Evolutionary conservation across 92 coral and sea anemone genomes (phyloP).

Genomic region (Zoanthus sansibaricus): DNA sequence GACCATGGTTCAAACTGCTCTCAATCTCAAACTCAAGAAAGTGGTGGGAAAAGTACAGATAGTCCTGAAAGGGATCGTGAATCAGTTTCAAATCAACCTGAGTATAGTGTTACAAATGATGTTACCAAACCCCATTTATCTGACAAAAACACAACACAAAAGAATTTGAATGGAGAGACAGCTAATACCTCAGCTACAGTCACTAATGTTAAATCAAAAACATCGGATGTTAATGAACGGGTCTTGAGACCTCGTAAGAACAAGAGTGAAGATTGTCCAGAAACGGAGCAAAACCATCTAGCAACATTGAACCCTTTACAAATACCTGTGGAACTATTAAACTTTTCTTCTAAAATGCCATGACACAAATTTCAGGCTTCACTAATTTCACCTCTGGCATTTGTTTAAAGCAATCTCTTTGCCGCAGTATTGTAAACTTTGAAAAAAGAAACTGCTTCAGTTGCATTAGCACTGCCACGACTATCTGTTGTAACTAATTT

Average conservation of each 20-base stretch:
- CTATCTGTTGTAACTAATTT: too few relatives aligned
- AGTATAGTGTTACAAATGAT: background rate
- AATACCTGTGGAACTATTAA: slow-evolving; percentile 87
- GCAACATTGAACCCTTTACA: slow-evolving; percentile 89
- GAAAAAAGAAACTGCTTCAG: too few relatives aligned
- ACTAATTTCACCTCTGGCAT: too few relatives aligned
- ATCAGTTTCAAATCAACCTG: background rate
- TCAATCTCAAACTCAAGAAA: background rate
- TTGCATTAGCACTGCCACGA: too few relatives aligned
- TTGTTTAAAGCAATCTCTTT: too few relatives aligned
- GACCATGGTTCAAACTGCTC: background rate
- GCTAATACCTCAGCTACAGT: background rate
- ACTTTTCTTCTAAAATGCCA: slow-evolving; percentile 45
- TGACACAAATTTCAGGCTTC: background rate
- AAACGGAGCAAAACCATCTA: slow-evolving; percentile 48
- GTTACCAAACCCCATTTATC: background rate
- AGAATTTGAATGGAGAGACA: background rate
- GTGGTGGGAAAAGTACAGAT: background rate
- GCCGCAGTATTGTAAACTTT: too few relatives aligned
- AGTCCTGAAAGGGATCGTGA: background rate
- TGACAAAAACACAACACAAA: background rate
- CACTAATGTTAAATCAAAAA: background rate
- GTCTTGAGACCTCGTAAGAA: slow-evolving; percentile 36
- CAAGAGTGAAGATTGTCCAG: slow-evolving; percentile 18
- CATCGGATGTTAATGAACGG: background rate